Evolutionary conservation across 2,113 vertebrate genomes (phyloP), one percentile per base, ranked within the genome.

Genomic region (Thamnaconus septentrionalis): DNA sequence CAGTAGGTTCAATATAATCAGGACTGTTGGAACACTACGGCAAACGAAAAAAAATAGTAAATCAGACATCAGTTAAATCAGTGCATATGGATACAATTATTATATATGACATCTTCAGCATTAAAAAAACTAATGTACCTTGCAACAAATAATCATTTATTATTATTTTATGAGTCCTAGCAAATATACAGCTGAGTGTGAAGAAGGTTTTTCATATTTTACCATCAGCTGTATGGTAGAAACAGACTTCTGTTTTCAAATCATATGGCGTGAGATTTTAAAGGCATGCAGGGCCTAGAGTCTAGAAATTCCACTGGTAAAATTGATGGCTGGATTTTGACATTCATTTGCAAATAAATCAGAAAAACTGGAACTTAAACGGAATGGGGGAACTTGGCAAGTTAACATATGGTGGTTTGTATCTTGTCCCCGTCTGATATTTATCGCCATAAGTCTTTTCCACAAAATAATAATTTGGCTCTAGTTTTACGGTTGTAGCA

Each of bases 21-120:
- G 93, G 91, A 62, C 90, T 94, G 72, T 96, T 94, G 59, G 93
- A 87, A 66, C 95, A 98, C 96, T 98, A 64, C 50, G 81, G 91
- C 59, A 59, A 79, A 58, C 6, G 53, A 40, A 50, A 43, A 43
- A 7, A 59, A 43, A 53, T 48, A 55, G 48, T 48, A 40, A 5
- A 42, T 12, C 4, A 46, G 1, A 63, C 3, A 31, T 48, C 4
- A 48, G 4, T 7, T 3, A 48, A 7, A 10, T 48, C 11, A 7
- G 8, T 9, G 3, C 3, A 31, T 31, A 31, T 31, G 18, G 18
- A 31, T 31, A 46, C 3, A 46, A 6, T 46, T 46, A 46, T 46
- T 46, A 46, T 46, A 46, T 46, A 46, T 31, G 18, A 31, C 18
- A 31, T 31, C 18, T 31, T 31, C 18, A 31, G 2, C 18, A 31